Base-by-base conservation (phyloP, 2,113 vertebrate species). In the Nanorana parkeri region DNA sequence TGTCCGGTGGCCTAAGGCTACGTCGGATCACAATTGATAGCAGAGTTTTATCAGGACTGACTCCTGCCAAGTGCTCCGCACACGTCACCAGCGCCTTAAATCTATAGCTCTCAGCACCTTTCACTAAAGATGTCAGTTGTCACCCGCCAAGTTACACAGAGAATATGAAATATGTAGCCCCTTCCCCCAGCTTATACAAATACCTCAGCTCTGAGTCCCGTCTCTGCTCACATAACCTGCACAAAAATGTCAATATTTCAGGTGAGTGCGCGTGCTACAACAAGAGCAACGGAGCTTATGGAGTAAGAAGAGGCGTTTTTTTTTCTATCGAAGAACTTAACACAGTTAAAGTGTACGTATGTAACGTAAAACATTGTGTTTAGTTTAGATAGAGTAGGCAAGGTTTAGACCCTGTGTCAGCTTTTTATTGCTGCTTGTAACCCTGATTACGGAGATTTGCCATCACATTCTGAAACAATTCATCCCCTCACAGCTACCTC, bases 121-220 rank as follows among this genome's bases (percentile, higher is more conserved):
- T 68, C 77, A 79, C 77, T 68, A 28, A 79, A 58, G 51, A 79
- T 68, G 77, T 68, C 77, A 79, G 56, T 75, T 56, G 64, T 79
- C 64, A 79, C 36, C 77, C 68, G 51, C 54, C 77, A 58, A 68
- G 24, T 77, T 77, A 64, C 77, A 68, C 26, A 78, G 64, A 78
- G 47, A 68, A 67, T 68, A 67, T 68, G 24, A 79, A 56, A 68
- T 55, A 67, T 56, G 41, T 65, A 32, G 36, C 23, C 63, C 64
- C 58, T 24, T 21, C 77, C 77, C 64, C 51, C 77, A 68, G 20
- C 65, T 55, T 56, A 29, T 52, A 55, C 63, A 78, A 54, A 67
- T 78, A 78, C 41, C 63, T 78, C 19, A 65, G 23, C 26, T 3
- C 51, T 66, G 47, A 55, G 20, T 52, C 47, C 26, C 17, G 61